These are phyloP conservation scores for Mus minutoides DNA, from an alignment of 2,797 vertebrate species.

Conservation along the genomic window DNA sequence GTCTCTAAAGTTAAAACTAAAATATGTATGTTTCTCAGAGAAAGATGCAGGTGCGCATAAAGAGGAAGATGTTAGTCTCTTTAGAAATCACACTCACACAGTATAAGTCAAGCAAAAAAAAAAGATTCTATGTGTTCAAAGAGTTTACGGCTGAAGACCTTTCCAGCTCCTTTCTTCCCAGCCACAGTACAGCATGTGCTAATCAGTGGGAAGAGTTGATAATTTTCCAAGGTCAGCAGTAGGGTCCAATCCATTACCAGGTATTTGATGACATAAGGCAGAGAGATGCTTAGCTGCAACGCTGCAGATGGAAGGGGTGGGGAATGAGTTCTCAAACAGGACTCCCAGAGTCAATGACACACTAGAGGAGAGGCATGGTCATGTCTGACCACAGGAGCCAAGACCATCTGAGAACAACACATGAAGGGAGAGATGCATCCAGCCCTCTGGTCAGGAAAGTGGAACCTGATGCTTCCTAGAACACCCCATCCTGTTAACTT, in stretches of 20 bases:
- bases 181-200: neutral
- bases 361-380: neutral
- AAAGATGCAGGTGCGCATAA: neutral
- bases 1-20: neutral
- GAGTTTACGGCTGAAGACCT: neutral
- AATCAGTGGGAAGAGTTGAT: neutral
- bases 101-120: neutral
- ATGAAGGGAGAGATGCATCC: accelerated
- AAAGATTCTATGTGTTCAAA: neutral
- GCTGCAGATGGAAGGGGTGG: neutral
- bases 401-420: neutral
- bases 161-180: neutral
- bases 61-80: neutral
- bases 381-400: neutral
- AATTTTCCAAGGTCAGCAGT: neutral
- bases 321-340: neutral
- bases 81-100: neutral
- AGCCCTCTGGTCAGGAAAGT: neutral
- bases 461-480: neutral
- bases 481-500: neutral
- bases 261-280: neutral
- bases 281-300: slow-evolving; percentile 33
- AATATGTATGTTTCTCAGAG: neutral
- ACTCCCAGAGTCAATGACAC: neutral
- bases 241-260: neutral